Conservation (phyloP, 1,140 invertebrate genomes). For the Drosophila pruinosa region DNA sequence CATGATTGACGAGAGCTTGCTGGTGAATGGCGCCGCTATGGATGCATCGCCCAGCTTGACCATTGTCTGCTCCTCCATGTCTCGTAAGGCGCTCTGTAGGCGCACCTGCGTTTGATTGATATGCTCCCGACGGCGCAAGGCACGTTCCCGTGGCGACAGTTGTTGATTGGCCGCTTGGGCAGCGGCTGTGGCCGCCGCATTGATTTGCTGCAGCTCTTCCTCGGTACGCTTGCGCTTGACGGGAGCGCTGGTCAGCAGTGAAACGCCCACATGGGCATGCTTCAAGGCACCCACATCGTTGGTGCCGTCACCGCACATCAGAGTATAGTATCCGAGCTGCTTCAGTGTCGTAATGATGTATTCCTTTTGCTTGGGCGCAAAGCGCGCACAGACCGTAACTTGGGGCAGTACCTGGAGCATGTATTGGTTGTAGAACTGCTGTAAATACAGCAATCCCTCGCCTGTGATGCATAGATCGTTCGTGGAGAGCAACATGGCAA, state of each 20-base stretch:
- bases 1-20: constrained; percentile 97
- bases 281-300: constrained; percentile 99
- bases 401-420: constrained; percentile 91
- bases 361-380: constrained; percentile 99
- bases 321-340: constrained; percentile 92
- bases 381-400: constrained; percentile 95
- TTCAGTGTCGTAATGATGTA: constrained; percentile 96
- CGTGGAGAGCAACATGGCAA: constrained; percentile 83
- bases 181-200: constrained; percentile 36
- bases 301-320: constrained; percentile 99
- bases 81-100: constrained; percentile 88
- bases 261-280: constrained; percentile 94
- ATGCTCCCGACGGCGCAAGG: constrained; percentile 70
- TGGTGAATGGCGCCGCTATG: constrained; percentile 99
- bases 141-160: constrained; percentile 75
- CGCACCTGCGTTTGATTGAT: constrained; percentile 81
- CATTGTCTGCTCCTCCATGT: constrained; percentile 95
- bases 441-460: constrained; percentile 91
- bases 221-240: constrained; percentile 84
- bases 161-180: constrained; percentile 47
- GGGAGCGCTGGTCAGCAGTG: constrained; percentile 93
- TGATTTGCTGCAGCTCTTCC: constrained; percentile 63
- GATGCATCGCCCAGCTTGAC: constrained; percentile 99
- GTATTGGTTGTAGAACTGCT: constrained; percentile 86
- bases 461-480: constrained; percentile 98